These are phyloP conservation scores for Caracal caracal DNA, from an alignment of 2,113 vertebrate species.

Conservation along the genomic window DNA sequence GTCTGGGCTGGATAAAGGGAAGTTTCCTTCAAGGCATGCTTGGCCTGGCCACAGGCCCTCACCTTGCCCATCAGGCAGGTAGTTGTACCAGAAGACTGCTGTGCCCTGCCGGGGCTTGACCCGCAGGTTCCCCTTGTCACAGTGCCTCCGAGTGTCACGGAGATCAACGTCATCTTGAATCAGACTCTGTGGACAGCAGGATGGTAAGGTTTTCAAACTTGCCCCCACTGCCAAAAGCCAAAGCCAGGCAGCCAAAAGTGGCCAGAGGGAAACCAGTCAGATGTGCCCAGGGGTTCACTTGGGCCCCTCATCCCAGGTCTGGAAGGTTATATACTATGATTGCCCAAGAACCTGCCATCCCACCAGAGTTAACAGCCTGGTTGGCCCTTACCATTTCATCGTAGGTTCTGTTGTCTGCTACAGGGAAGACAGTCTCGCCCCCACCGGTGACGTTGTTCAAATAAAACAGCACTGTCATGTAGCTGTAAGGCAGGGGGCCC, in stretches of 20 bases:
- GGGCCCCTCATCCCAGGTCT: not conserved
- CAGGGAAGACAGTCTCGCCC: conserved; percentile 95
- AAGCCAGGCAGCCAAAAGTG: not conserved
- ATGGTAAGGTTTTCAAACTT: not conserved
- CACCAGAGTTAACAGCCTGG: not conserved
- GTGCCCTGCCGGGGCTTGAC: conserved; percentile 93
- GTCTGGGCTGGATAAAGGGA: not conserved
- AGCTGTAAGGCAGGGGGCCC: conserved; percentile 86
- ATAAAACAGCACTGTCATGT: conserved; percentile 94
- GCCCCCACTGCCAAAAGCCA: not conserved
- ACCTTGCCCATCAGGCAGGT: conserved; percentile 97
- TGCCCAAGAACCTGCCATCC: conserved; percentile 28
- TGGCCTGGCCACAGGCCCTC: conserved; percentile 12
- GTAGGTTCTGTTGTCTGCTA: conserved; percentile 97
- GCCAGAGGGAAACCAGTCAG: not conserved
- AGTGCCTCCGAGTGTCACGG: conserved; percentile 94
- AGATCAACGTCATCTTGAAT: conserved; percentile 95
- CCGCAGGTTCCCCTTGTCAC: conserved; percentile 93
- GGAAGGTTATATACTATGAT: not conserved
- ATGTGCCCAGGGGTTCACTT: not conserved
- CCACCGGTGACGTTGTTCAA: conserved; percentile 94
- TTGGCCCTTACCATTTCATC: conserved; percentile 91
- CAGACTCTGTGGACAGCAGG: conserved; percentile 88
- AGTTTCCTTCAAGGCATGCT: not conserved
- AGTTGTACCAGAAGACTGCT: conserved; percentile 98